Evolutionary conservation across 2,888 invertebrate genomes (phyloP), one percentile per base, ranked within the genome.

Genomic region (Lithodes maja): DNA sequence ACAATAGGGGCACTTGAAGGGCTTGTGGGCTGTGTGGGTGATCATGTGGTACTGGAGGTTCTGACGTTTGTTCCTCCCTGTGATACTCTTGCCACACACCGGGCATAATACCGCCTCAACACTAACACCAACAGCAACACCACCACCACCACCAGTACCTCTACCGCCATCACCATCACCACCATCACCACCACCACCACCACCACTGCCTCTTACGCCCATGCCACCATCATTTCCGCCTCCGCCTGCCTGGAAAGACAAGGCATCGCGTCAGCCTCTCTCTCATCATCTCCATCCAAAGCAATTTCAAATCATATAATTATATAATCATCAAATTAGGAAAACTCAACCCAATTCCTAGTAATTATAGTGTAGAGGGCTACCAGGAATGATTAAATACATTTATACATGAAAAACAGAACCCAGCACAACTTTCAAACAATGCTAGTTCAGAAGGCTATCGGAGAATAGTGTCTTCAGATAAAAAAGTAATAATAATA

Each of bases 31-130:
- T 12, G 91, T 91, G 87, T 91, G 91, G 50, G 88, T 86, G 83
- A 91, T 91, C 84, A 91, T 82, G 82, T 91, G 91, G 86, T 91
- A 91, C 79, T 91, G 88, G 83, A 91, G 87, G 82, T 91, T 91
- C 78, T 91, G 91, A 54, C 88, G 89, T 83, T 91, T 91, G 85
- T 91, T 91, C 54, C 91, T 88, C 75, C 91, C 91, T 77, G 71
- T 82, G 89, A 91, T 88, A 50, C 79, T 77, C 74, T 88, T 89
- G 68, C 85, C 84, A 83, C 91, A 91, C 54, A 91, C 86, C 12
- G 86, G 91, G 78, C 91, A 91, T 82, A 84, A 81, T 52, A 91
- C 81, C 15, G 85, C 88, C 61, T 88, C 88, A 54, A 84, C 88
- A 85, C 84, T 88, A 80, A 83, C 88, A 80, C 84, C 79, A 80